Evolutionary conservation across 2,113 vertebrate species (phyloP), one percentile per base, ranked within the genome.

Genomic region (Lophura nycthemera): DNA sequence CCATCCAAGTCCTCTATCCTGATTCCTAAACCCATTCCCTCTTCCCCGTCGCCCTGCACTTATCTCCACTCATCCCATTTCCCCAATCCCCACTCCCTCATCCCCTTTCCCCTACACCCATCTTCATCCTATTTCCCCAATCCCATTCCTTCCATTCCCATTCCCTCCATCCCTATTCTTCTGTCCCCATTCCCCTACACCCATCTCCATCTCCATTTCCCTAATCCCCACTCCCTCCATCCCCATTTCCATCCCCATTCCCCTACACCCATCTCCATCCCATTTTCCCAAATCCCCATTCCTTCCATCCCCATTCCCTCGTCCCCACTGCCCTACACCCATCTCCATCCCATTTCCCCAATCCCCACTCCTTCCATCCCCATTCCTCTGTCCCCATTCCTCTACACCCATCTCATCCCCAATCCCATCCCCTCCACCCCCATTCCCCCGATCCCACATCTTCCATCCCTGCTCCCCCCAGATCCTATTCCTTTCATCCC

Each of bases 131-230:
- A 8, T 21, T 29, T 18, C 29, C 40, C 98, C 16, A 30, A 18
- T 30, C 54, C 54, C 25, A 97, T 98, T 98, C 11, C 98, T 98
- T 82, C 98, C 99, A 47, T 13, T 27, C 30, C 19, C 40, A 11
- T 47, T 11, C 24, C 52, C 40, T 21, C 47, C 40, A 8, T 16
- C 7, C 50, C 50, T 21, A 97, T 98, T 98, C 11, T 98, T 98
- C 81, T 98, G 98, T 22, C 32, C 24, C 20, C 40, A 9, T 40
- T 15, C 30, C 34, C n/a, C 42, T 56, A 30, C 17, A 16, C 63
- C 17, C 17, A 32, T 43, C 29, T 43, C 43, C 8, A 57, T 32
- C 40, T 43, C 29, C 8, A 14, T n/a, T 30, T 20, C 40, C 40
- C 42, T 19, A 50, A 6, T 19, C 17, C 38, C 48, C 47, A 36